These are phyloP conservation scores for Ondatra zibethicus DNA, from an alignment of 2,113 vertebrate genomes.

Conservation along the genomic window DNA sequence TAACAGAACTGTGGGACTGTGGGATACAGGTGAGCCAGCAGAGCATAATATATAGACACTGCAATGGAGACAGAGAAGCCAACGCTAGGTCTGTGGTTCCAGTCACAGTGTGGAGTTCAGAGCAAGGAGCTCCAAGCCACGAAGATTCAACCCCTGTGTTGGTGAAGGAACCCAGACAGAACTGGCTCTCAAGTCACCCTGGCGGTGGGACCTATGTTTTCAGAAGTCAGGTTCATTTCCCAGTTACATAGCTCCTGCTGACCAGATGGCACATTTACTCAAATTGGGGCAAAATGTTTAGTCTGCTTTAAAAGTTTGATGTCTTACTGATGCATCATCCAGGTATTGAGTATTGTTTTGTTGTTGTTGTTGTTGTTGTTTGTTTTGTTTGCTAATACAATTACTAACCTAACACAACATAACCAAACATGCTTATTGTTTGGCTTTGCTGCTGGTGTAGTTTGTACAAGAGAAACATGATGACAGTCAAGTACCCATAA, in stretches of 20 bases:
- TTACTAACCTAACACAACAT: background rate
- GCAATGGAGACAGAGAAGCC: background rate
- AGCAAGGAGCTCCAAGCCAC: fast-evolving
- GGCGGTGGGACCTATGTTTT: background rate
- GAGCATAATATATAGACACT: too few relatives aligned
- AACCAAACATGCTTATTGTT: background rate
- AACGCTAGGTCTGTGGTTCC: background rate
- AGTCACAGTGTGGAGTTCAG: background rate
- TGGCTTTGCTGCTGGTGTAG: background rate
- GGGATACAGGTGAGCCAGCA: background rate
- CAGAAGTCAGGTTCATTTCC: background rate
- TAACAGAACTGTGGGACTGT: background rate
- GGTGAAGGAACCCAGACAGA: background rate
- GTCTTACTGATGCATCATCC: background rate
- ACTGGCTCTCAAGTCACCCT: too few relatives aligned
- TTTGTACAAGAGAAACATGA: background rate
- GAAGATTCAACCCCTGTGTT: background rate
- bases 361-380: background rate
- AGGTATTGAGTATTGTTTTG: background rate
- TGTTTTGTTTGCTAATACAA: background rate
- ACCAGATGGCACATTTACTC: background rate
- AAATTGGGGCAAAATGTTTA: background rate
- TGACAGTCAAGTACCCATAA: background rate
- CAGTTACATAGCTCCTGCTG: background rate
- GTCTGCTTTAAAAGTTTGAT: background rate